A percentile compares a stretch with the other conserved stretches of the same genome.
Conservation (phyloP, 2,113 vertebrate genomes). For the Damaliscus lunatus region DNA sequence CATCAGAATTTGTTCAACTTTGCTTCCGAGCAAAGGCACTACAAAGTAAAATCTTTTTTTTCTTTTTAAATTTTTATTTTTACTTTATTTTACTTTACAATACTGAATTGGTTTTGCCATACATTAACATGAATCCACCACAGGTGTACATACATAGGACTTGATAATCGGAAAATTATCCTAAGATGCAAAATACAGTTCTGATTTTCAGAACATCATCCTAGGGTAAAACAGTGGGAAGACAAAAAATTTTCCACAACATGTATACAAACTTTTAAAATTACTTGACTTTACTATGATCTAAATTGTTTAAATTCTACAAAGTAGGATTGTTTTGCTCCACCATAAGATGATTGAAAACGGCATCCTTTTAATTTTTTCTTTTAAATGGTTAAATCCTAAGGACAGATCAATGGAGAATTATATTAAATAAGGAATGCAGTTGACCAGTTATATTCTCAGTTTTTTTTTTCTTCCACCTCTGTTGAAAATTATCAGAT, state of each 20-base stretch:
- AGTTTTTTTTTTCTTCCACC: background rate
- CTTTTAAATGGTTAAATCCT: background rate
- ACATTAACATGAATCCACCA: too few species aligned
- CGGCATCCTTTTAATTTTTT: background rate
- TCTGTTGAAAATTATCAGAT: background rate
- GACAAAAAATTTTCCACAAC: background rate
- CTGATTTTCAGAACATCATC: background rate
- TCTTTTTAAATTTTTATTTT: too few species aligned
- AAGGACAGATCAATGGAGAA: background rate
- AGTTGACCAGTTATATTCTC: background rate
- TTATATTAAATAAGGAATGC: background rate
- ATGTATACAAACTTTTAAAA: background rate
- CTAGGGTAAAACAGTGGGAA: background rate
- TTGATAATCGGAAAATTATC: background rate
- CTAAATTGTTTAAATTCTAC: background rate
- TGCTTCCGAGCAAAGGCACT: constrained; percentile 1
- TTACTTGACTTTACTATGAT: background rate
- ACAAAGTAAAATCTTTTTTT: background rate
- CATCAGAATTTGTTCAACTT: constrained; percentile 37
- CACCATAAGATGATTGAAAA: background rate
- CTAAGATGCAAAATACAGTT: background rate
- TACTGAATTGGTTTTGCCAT: too few species aligned
- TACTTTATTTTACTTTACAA: too few species aligned
- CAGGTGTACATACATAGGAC: background rate
- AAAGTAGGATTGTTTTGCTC: background rate